A percentile compares a stretch with the other conserved stretches of the same genome.
Conservation (phyloP, 2,888 invertebrate genomes). For the Ophonus ardosiacus region DNA sequence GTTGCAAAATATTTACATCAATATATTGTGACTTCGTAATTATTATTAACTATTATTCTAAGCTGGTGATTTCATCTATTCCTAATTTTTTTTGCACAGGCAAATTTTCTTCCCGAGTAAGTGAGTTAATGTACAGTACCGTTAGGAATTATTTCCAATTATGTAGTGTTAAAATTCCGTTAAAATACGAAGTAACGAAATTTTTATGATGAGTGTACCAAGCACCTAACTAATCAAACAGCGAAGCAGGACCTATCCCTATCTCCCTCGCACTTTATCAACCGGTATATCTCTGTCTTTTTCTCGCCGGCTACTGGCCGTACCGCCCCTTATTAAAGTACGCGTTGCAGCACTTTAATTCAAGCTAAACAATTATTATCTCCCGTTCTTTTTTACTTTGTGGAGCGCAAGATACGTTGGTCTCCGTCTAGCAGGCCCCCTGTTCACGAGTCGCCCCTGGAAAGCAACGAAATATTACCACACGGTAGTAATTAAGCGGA, state of each 20-base stretch:
- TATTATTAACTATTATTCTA: too few relatives aligned
- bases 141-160: not conserved
- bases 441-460: slow-evolving; percentile 50
- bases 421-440: slow-evolving; percentile 30
- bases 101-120: not conserved
- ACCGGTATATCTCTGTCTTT: slow-evolving; percentile 65
- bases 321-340: slow-evolving; percentile 73
- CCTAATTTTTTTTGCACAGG: too few relatives aligned
- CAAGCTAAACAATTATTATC: slow-evolving; percentile 73
- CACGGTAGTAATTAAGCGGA: slow-evolving; percentile 49
- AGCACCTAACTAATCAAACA: slow-evolving; percentile 73
- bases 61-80: too few relatives aligned
- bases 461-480: slow-evolving; percentile 49
- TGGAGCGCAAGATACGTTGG: not conserved
- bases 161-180: slow-evolving; percentile 31
- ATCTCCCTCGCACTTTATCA: slow-evolving; percentile 65
- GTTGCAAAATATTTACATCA: too few relatives aligned
- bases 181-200: slow-evolving; percentile 61
- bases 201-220: slow-evolving; percentile 59
- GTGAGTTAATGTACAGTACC: not conserved
- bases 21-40: too few relatives aligned
- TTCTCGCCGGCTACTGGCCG: slow-evolving; percentile 72
- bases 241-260: slow-evolving; percentile 70
- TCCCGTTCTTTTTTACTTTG: slow-evolving; percentile 67
- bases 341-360: slow-evolving; percentile 73